phyloP scores from a whole-genome alignment of 2,888 invertebrate species.

The Agrochola macilenta region DNA sequence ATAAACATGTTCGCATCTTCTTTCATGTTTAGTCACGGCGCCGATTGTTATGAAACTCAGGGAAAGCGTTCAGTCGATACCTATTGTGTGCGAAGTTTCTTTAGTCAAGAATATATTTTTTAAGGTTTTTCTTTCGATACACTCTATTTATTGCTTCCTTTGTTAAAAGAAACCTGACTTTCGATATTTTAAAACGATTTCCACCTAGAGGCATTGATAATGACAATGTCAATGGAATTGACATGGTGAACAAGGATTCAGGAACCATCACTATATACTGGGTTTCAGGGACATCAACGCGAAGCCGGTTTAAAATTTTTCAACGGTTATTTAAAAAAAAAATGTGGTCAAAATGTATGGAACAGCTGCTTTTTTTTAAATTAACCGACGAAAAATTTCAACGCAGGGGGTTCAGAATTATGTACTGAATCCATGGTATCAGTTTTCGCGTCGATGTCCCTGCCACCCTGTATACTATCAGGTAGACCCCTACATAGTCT shows the following conservation, averaged over 20 bases:
- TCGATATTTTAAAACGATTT: not conserved
- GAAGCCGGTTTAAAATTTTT: too few species aligned
- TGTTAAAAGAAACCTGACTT: not conserved
- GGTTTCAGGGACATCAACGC: too few species aligned
- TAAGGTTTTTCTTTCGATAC: conserved; percentile 23
- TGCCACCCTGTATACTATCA: too few species aligned
- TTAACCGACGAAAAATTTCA: too few species aligned
- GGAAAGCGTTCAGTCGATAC: conserved; percentile 37
- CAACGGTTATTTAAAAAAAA: too few species aligned
- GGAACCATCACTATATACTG: not conserved
- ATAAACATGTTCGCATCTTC: conserved; percentile 4
- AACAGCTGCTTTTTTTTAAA: too few species aligned
- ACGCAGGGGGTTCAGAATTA: too few species aligned
- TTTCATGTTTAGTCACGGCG: conserved; percentile 10
- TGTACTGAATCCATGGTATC: too few species aligned
- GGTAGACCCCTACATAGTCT: not conserved
- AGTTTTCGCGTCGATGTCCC: too few species aligned
- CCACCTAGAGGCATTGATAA: not conserved
- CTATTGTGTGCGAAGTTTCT: conserved; percentile 49
- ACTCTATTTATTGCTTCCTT: conserved; percentile 3
- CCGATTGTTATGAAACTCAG: conserved; percentile 13
- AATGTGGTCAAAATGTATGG: too few species aligned
- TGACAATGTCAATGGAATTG: not conserved
- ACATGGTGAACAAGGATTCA: not conserved
- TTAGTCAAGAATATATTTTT: conserved; percentile 29